Evolutionary conservation across 2,113 vertebrate species (phyloP), one percentile per base, ranked within the genome.

Genomic region (Petrocephalus zakoni): DNA sequence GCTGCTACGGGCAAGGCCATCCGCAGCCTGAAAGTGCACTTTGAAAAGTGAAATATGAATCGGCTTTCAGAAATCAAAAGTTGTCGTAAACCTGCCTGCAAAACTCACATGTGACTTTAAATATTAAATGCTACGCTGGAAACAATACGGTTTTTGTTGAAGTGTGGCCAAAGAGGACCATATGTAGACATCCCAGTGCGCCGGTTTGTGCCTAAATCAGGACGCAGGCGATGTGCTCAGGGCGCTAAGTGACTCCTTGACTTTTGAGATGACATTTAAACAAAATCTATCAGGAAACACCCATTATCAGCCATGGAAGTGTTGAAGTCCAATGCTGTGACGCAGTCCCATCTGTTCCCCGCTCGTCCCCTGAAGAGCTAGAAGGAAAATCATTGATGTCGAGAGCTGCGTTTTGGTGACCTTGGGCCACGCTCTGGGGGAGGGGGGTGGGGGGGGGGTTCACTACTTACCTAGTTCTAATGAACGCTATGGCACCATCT

Each of bases 241-340:
- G 83, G 47, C 83, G 22, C 83, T 85, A 53, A 55, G 51, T 86
- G 84, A 55, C 49, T 49, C 52, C 84, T 55, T 86, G 25, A 55
- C 84, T 86, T 86, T 55, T 86, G 49, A 86, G 51, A 86, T 86
- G 81, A 83, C 81, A 83, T 83, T 83, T 83, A 86, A 86, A 55
- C 52, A 37, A 86, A 86, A 86, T 86, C 84, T 55, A 86, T 56
- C 52, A 86, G 84, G 84, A 86, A 86, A 37, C 51, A 56, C 51
- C 51, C 51, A 86, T 86, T 56, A 56, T 15, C 51, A 56, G 84
- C 84, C 49, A 34, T 52, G 47, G 10, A 4, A 85, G 46, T 51
- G 51, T 86, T 86, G 25, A 52, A 52, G n/a, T 49, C 51, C 4
- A 15, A 86, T 55, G 25, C 55, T 15, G 51, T 86, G 47, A 55